Evolutionary conservation across 2,113 vertebrate genomes (phyloP).

Genomic region (Python bivittatus): DNA sequence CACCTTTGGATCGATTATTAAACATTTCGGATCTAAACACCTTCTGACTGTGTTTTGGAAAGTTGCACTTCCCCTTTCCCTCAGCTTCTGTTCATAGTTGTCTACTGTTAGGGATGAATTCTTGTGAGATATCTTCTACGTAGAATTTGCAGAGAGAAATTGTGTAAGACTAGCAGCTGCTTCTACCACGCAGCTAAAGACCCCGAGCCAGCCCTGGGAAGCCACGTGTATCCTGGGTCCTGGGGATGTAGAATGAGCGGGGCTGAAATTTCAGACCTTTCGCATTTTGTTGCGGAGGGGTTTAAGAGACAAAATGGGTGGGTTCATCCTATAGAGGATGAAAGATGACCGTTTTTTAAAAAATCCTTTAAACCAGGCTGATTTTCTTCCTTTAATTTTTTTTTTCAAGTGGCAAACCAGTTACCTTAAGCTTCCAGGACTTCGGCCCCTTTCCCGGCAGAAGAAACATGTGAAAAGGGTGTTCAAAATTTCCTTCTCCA

Average conservation of each 20-base stretch:
- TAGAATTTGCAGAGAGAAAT: not conserved
- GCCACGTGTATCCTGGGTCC: not conserved
- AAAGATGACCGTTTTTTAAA: not conserved
- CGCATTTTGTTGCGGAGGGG: not conserved
- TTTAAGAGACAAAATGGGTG: not conserved
- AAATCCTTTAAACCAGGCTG: not conserved
- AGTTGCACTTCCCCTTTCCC: too few species aligned
- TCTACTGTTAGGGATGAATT: not conserved
- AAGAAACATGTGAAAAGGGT: not conserved
- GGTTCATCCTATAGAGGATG: not conserved
- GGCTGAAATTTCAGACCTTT: not conserved
- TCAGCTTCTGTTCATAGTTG: not conserved
- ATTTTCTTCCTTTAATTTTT: not conserved
- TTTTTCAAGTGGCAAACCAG: not conserved
- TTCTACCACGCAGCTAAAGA: conserved; percentile 31
- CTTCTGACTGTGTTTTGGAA: not conserved
- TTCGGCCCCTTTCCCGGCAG: not conserved
- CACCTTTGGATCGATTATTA: too few species aligned
- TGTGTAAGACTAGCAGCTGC: not conserved
- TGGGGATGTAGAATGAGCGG: not conserved
- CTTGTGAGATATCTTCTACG: too few species aligned
- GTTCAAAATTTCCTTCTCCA: not conserved
- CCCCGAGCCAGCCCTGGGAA: too few species aligned
- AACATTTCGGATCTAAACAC: too few species aligned
- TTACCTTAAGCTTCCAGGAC: not conserved